A percentile compares a stretch with the other conserved stretches of the same genome.
These are phyloP conservation scores for Portunus trituberculatus DNA, from an alignment of 1,140 invertebrate species.

Conservation along the genomic window DNA sequence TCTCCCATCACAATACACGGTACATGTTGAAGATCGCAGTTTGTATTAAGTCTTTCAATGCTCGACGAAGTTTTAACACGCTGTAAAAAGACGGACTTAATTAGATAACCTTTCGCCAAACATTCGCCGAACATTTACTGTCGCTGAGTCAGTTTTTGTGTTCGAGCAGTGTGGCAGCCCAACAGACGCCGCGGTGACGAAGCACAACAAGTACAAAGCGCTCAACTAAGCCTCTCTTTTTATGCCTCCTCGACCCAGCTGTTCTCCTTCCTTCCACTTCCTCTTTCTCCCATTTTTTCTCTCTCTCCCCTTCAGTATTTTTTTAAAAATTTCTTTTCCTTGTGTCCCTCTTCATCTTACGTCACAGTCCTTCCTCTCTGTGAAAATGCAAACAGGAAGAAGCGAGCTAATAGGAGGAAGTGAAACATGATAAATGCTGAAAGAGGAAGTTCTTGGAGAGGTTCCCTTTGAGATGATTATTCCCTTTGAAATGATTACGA, in stretches of 20 bases:
- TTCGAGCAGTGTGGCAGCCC: neutral
- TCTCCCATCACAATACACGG: too few species aligned
- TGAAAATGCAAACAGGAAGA: neutral
- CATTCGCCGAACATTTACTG: neutral
- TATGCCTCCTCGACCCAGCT: neutral
- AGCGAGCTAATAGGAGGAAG: neutral
- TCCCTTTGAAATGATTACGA: too few species aligned
- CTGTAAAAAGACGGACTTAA: neutral
- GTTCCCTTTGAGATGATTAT: too few species aligned
- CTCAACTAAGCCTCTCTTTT: constrained; percentile 3
- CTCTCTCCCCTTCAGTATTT: neutral
- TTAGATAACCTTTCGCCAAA: neutral
- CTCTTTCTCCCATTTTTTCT: neutral
- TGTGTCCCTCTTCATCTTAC: neutral
- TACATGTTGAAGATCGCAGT: neutral
- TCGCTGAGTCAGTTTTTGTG: neutral
- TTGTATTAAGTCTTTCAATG: neutral
- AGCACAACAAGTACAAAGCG: neutral
- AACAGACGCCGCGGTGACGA: neutral
- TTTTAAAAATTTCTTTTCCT: neutral
- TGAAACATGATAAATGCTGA: neutral
- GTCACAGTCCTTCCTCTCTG: neutral
- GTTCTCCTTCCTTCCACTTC: neutral
- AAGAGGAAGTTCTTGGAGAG: neutral
- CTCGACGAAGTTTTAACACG: neutral